Conservation (phyloP, 1,140 invertebrate species). For the Diabrotica virgifera region DNA sequence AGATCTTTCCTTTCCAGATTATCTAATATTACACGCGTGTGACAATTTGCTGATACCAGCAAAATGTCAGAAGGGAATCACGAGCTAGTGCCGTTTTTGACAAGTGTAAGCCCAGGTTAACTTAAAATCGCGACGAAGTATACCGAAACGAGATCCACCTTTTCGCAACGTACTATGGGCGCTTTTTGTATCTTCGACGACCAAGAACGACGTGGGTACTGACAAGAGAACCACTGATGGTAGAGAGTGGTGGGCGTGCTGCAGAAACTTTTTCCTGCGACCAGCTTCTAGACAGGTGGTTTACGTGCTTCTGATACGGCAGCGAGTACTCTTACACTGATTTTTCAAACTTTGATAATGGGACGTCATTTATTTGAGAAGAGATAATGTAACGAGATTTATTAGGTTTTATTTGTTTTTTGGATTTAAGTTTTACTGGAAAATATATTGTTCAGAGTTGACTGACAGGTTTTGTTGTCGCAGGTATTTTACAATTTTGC, state of each 20-base stretch:
- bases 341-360: constrained; percentile 6
- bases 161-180: constrained; percentile 20
- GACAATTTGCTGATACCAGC: background rate
- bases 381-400: constrained; percentile 11
- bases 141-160: constrained; percentile 8
- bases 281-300: constrained; percentile 29
- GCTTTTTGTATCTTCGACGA: constrained; percentile 14
- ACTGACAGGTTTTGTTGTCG: too few species aligned
- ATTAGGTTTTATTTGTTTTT: constrained; percentile 11
- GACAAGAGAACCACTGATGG: constrained; percentile 18
- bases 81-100: constrained; percentile 11
- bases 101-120: background rate
- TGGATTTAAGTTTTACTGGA: background rate
- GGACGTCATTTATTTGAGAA: constrained; percentile 5
- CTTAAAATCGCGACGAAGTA: constrained; percentile 1
- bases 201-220: constrained; percentile 29
- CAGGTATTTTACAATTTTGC: too few species aligned
- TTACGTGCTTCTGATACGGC: constrained; percentile 24
- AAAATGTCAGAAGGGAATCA: background rate
- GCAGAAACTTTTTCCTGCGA: constrained; percentile 26
- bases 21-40: too few species aligned
- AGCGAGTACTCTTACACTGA: constrained; percentile 1
- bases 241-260: constrained; percentile 21
- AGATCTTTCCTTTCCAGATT: too few species aligned
- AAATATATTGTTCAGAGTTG: background rate